Percentiles rank a stretch among this genome's conserved stretches.
These are phyloP conservation scores for Drosophila watanabei DNA, from an alignment of 1,140 invertebrate genomes.

Conservation along the genomic window DNA sequence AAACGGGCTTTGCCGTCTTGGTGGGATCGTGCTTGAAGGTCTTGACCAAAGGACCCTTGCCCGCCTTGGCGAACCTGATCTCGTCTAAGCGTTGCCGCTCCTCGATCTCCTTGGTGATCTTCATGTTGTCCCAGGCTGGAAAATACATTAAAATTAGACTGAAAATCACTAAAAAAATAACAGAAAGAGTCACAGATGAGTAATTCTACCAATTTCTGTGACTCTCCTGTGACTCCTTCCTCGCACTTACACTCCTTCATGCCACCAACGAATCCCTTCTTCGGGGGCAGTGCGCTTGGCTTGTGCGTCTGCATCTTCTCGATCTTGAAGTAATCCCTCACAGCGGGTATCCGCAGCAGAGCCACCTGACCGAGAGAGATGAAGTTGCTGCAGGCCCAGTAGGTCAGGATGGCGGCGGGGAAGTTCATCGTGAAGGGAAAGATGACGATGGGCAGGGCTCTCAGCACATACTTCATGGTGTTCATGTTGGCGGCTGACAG, in stretches of 20 bases:
- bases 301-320: constrained; percentile 88
- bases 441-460: constrained; percentile 92
- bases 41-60: constrained; percentile 93
- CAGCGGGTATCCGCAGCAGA: constrained; percentile 91
- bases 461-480: constrained; percentile 90
- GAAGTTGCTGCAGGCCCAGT: constrained; percentile 96
- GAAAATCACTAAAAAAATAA: background rate
- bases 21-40: constrained; percentile 96
- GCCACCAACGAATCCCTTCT: constrained; percentile 92
- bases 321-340: constrained; percentile 93
- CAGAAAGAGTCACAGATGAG: no score
- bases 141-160: background rate
- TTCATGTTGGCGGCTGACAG: constrained; percentile 89
- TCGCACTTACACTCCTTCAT: constrained; percentile 92
- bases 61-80: constrained; percentile 93
- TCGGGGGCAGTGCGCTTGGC: constrained; percentile 87
- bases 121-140: constrained; percentile 93
- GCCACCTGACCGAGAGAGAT: constrained; percentile 93
- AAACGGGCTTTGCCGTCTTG: constrained; percentile 80
- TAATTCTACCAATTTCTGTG: no score
- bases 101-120: constrained; percentile 91
- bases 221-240: background rate
- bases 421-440: constrained; percentile 96
- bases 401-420: constrained; percentile 94
- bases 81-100: constrained; percentile 92